Percentiles rank a stretch among this genome's conserved stretches.
Evolutionary conservation across 2,113 vertebrate species (phyloP).

Genomic region (Sceloporus tristichus): DNA sequence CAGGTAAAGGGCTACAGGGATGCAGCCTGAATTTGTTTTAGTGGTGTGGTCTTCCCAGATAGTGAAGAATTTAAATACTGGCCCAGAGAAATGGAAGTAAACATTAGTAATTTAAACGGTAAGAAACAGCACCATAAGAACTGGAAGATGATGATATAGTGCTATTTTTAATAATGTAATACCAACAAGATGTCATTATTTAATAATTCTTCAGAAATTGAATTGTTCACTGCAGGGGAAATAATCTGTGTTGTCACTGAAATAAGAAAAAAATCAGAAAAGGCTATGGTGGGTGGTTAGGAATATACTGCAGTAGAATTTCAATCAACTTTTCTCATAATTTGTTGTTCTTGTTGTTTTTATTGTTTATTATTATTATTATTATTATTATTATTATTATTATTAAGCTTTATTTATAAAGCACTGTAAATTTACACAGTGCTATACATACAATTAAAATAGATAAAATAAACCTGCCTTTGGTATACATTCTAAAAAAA

Average conservation of each 20-base stretch:
- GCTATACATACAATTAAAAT: no score
- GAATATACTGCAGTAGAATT: background rate
- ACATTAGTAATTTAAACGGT: conserved; percentile 4
- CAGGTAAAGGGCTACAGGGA: background rate
- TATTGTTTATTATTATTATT: no score
- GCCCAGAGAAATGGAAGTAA: background rate
- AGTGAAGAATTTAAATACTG: conserved; percentile 16
- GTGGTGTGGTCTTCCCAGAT: conserved; percentile 16
- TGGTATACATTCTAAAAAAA: no score
- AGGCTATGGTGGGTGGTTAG: background rate
- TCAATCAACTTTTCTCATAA: conserved; percentile 21
- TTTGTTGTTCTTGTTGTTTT: conserved; percentile 1
- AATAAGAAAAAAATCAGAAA: background rate
- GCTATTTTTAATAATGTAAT: conserved; percentile 40
- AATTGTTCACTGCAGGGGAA: background rate
- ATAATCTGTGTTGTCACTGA: conserved; percentile 23
- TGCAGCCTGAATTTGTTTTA: conserved; percentile 1
- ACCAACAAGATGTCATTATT: conserved; percentile 43
- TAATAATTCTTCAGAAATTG: conserved; percentile 49
- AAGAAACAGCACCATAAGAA: background rate
- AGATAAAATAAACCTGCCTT: no score
- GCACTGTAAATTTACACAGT: no score
- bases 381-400: no score
- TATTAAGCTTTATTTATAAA: no score
- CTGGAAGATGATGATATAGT: conserved; percentile 37